Percentiles rank a stretch among this genome's conserved stretches.
Evolutionary conservation across 2,797 vertebrate species (phyloP).

Genomic region (Esox masquinongy): DNA sequence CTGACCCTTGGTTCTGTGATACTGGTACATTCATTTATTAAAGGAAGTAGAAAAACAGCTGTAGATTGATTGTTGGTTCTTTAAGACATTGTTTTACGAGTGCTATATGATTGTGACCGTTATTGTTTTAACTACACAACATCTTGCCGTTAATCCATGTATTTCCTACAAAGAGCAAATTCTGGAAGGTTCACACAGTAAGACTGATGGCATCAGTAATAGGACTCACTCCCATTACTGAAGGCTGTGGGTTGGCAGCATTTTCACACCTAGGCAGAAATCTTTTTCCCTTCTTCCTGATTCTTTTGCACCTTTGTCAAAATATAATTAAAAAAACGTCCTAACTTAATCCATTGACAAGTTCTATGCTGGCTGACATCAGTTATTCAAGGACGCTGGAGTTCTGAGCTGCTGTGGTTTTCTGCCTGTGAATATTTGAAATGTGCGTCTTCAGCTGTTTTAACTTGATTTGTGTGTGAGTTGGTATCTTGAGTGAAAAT

Average conservation of each 20-base stretch:
- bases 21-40: neutral
- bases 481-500: neutral
- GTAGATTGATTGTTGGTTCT: neutral
- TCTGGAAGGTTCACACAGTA: slow-evolving; percentile 21
- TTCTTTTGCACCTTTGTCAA: slow-evolving; percentile 45
- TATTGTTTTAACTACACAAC: neutral
- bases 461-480: neutral
- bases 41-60: neutral
- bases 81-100: neutral
- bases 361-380: slow-evolving; percentile 12
- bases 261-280: slow-evolving; percentile 17
- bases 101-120: neutral
- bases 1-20: neutral
- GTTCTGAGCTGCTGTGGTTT: slow-evolving; percentile 44
- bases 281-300: slow-evolving; percentile 30
- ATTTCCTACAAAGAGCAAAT: neutral
- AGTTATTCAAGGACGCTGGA: slow-evolving; percentile 33
- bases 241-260: neutral
- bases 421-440: slow-evolving; percentile 32
- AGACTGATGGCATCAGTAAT: slow-evolving; percentile 28
- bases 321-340: slow-evolving; percentile 65
- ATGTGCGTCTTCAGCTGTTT: neutral
- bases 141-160: neutral
- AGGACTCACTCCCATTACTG: slow-evolving; percentile 7
- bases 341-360: slow-evolving; percentile 53